Conservation (phyloP, 1,140 invertebrate species). For the Drosophila orena region DNA sequence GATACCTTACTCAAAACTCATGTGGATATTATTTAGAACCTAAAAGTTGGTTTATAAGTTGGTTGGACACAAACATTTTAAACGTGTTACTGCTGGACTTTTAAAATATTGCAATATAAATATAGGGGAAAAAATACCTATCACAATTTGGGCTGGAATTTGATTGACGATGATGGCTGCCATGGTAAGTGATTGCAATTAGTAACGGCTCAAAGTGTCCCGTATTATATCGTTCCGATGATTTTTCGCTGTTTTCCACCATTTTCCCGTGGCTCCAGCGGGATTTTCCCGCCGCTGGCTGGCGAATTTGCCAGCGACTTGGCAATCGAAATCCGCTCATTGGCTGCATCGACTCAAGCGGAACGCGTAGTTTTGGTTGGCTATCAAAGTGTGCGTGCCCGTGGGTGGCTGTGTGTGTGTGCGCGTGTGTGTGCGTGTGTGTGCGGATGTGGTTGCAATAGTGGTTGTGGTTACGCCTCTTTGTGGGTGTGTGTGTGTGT, state of each 20-base stretch:
- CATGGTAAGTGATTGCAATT: slow-evolving; percentile 1
- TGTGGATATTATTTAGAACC: too few relatives aligned
- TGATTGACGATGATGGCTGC: background rate
- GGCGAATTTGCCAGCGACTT: slow-evolving; percentile 5
- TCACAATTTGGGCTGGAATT: background rate
- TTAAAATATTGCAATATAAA: too few relatives aligned
- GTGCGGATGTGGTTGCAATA: slow-evolving; percentile 3
- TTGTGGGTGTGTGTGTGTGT: slow-evolving; percentile 10
- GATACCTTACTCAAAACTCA: too few relatives aligned
- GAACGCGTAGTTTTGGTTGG: slow-evolving; percentile 53
- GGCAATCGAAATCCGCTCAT: slow-evolving; percentile 42
- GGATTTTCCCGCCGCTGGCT: background rate
- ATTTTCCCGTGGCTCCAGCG: slow-evolving; percentile 3
- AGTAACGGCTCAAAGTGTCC: background rate
- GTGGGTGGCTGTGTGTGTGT: slow-evolving; percentile 2
- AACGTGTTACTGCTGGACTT: too few relatives aligned
- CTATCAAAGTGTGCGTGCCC: slow-evolving; percentile 22
- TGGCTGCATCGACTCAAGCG: slow-evolving; percentile 42
- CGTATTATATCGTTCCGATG: background rate
- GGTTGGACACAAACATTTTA: too few relatives aligned
- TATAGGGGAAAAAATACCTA: too few relatives aligned
- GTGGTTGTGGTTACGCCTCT: slow-evolving; percentile 46
- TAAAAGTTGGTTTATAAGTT: too few relatives aligned
- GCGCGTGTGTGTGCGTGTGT: slow-evolving; percentile 14
- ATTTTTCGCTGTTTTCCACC: slow-evolving; percentile 1